Percentiles rank a stretch among this genome's conserved stretches.
phyloP scores from a whole-genome alignment of 2,797 vertebrate species.

The Danio choprae region DNA sequence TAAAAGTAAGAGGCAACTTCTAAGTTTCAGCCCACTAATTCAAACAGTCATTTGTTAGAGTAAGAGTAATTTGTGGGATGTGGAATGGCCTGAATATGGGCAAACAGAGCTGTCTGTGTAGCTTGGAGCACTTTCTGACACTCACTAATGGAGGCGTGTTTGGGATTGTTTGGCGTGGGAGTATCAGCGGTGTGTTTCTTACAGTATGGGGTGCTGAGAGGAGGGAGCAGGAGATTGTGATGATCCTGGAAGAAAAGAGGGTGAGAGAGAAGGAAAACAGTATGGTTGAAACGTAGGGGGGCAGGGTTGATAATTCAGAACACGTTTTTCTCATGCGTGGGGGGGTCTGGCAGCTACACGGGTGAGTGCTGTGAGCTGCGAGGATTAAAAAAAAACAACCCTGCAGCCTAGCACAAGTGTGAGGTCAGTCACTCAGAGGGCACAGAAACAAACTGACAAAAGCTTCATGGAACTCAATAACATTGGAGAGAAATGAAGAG shows the following conservation, averaged over 20 bases:
- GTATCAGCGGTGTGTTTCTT: slow-evolving; percentile 27
- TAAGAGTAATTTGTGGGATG: slow-evolving; percentile 33
- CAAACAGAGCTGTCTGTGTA: slow-evolving; percentile 26
- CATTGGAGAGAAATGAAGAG: not conserved
- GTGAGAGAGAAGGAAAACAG: slow-evolving; percentile 41
- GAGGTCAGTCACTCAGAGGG: slow-evolving; percentile 21
- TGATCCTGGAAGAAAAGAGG: slow-evolving; percentile 40
- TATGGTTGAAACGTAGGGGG: slow-evolving; percentile 28
- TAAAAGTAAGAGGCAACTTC: not conserved
- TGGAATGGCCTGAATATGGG: slow-evolving; percentile 17
- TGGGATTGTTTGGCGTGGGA: slow-evolving; percentile 41
- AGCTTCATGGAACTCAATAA: not conserved
- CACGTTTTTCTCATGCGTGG: slow-evolving; percentile 57
- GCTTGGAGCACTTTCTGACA: slow-evolving; percentile 48
- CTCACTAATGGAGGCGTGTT: slow-evolving; percentile 30
- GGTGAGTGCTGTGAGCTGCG: slow-evolving; percentile 42
- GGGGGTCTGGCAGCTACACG: slow-evolving; percentile 51
- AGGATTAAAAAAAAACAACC: slow-evolving; percentile 42
- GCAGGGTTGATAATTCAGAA: slow-evolving; percentile 62
- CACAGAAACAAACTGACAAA: slow-evolving; percentile 9
- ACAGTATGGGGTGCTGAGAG: slow-evolving; percentile 43
- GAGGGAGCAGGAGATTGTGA: slow-evolving; percentile 42
- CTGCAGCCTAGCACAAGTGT: slow-evolving; percentile 36
- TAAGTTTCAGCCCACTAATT: not conserved
- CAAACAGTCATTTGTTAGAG: not conserved